These are phyloP conservation scores for Tipula unca DNA, from an alignment of 2,888 invertebrate genomes.

Conservation along the genomic window DNA sequence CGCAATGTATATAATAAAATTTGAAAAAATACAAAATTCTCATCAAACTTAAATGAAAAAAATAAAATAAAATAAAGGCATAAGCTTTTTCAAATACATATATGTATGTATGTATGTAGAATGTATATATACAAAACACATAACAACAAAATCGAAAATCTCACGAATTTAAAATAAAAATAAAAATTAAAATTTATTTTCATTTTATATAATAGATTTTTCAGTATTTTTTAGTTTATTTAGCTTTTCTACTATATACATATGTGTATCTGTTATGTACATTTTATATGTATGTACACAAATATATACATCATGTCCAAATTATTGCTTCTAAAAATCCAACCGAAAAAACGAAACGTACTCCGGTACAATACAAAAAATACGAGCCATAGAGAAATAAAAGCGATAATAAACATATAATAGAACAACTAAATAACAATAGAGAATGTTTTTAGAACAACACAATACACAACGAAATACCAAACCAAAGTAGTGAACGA, in stretches of 20 bases:
- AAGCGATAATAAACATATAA: background rate
- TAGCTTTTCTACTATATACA: background rate
- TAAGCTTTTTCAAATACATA: background rate
- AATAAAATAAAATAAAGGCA: background rate
- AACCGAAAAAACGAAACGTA: background rate
- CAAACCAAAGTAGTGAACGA: background rate
- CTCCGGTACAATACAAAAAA: background rate
- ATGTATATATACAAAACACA: background rate
- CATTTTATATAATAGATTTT: background rate
- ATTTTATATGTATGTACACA: too few relatives aligned
- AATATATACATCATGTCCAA: background rate
- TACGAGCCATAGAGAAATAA: background rate
- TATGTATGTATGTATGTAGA: too few relatives aligned
- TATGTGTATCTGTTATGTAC: background rate
- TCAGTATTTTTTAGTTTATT: background rate
- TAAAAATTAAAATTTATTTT: background rate
- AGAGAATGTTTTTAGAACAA: background rate
- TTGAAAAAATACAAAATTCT: background rate
- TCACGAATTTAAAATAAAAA: conserved; percentile 14
- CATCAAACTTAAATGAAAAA: background rate
- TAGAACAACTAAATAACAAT: conserved; percentile 14
- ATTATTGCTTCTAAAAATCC: background rate
- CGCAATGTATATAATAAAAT: background rate
- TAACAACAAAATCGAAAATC: background rate
- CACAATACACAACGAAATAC: background rate